Evolutionary conservation across 2,797 vertebrate species (phyloP).

Genomic region (Microhierax caerulescens): DNA sequence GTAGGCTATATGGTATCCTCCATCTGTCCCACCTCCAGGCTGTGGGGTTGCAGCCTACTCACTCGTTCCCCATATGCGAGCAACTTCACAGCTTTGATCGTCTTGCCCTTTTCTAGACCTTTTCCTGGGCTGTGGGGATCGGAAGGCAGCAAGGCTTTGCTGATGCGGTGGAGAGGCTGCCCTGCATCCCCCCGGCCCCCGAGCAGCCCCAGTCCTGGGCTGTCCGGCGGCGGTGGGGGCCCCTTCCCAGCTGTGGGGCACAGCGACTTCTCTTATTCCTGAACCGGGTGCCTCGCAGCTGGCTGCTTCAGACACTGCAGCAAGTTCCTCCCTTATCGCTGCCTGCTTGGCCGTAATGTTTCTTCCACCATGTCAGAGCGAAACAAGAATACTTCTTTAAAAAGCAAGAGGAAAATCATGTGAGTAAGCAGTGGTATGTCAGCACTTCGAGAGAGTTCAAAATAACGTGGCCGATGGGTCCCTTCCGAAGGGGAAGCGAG

Average conservation of each 20-base stretch:
- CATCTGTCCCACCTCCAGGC: background rate
- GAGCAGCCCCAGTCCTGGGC: background rate
- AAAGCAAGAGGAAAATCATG: conserved; percentile 39
- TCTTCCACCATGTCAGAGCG: conserved; percentile 35
- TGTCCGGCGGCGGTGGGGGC: background rate
- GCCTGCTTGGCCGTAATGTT: background rate
- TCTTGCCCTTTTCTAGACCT: background rate
- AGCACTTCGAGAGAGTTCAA: background rate
- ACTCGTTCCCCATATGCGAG: rapidly evolving
- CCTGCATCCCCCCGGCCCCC: rapidly evolving
- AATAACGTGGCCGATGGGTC: background rate
- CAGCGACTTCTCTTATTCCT: background rate
- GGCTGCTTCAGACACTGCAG: background rate
- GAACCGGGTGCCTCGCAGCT: background rate
- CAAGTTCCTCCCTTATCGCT: background rate
- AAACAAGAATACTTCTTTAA: conserved; percentile 50
- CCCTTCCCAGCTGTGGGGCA: background rate
- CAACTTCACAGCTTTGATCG: rapidly evolving
- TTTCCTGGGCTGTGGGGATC: rapidly evolving
- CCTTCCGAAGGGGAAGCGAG: background rate
- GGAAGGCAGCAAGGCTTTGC: background rate
- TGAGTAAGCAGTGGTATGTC: conserved; percentile 5
- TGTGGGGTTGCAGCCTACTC: background rate
- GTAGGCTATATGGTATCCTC: background rate
- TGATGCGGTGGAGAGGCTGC: background rate